Percentiles rank a stretch among this genome's conserved stretches.
Conservation (phyloP, 2,797 vertebrate genomes). For the Kryptolebias ocellatus region DNA sequence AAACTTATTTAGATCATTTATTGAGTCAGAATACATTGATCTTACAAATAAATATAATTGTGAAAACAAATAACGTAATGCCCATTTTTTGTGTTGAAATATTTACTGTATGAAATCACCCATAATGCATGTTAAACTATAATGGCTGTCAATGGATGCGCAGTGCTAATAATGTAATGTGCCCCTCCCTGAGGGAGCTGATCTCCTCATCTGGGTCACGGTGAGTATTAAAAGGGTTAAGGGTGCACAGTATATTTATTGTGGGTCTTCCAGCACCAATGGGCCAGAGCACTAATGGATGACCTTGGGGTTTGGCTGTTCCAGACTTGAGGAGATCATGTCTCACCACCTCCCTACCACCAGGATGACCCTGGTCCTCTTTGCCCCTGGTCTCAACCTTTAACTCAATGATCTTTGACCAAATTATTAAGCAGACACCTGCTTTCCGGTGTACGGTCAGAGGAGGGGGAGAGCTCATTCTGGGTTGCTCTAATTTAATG, state of each 20-base stretch:
- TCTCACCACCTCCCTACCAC: slow-evolving; percentile 88
- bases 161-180: slow-evolving; percentile 86
- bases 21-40: slow-evolving; percentile 44
- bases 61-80: slow-evolving; percentile 36
- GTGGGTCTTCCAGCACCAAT: slow-evolving; percentile 86
- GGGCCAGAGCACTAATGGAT: slow-evolving; percentile 98
- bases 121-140: slow-evolving; percentile 67
- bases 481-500: slow-evolving; percentile 87
- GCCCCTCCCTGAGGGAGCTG: slow-evolving; percentile 78
- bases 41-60: slow-evolving; percentile 41
- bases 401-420: slow-evolving; percentile 99
- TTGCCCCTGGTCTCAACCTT: slow-evolving; percentile 91
- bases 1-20: slow-evolving; percentile 47
- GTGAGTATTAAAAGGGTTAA: slow-evolving; percentile 97
- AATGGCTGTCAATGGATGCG: slow-evolving; percentile 81
- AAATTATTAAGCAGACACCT: slow-evolving; percentile 99
- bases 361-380: slow-evolving; percentile 90
- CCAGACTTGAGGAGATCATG: slow-evolving; percentile 90
- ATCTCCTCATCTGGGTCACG: slow-evolving; percentile 86
- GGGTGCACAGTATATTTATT: slow-evolving; percentile 96
- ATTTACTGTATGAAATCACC: slow-evolving; percentile 78
- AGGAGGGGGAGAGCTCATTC: slow-evolving; percentile 66
- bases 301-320: slow-evolving; percentile 95
- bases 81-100: slow-evolving; percentile 59
- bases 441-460: slow-evolving; percentile 87